Evolutionary conservation across 2,888 invertebrate genomes (phyloP), one percentile per base, ranked within the genome.

Genomic region (Tipula lateralis): DNA sequence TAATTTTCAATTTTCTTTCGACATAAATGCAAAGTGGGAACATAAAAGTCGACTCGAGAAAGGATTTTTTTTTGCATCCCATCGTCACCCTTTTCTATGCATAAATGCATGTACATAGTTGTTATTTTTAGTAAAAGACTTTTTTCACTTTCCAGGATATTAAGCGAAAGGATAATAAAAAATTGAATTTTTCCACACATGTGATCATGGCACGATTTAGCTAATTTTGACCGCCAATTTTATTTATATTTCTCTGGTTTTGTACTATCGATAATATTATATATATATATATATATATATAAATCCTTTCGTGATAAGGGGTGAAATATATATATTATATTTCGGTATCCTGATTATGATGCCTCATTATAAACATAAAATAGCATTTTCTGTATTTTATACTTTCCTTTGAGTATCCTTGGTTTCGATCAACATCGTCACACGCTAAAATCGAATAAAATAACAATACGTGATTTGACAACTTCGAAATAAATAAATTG

Each of bases 81-180:
- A 24, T 66, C 66, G 66, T 66, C 66, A 66, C 66, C 66, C 66
- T 66, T 66, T 24, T 66, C 24, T 7, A 19, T 24, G 13, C 66
- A 19, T 24, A 24, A 66, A 24, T 66, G 12, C 16, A 5, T 50
- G 6, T 50, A 16, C 44, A 50, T n/a, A 50, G 66, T 66, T 24
- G 66, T 66, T 50, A 19, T 19, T 50, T 1, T 66, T 24, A 0
- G 66, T 9, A 66, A 66, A 24, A 66, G 24, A 66, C 19, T 66
- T 1, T 32, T 66, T 24, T 66, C 66, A 24, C 66, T 24, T 66
- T 66, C 66, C 66, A 66, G 66, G 24, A 24, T 66, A 66, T 66
- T 66, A 66, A 66, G 24, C 66, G 66, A 66, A 66, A 66, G 66
- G 66, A 66, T 66, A 66, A 66, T 66, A 66, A 66, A 66, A 66